These are phyloP conservation scores for Bombus balteatus DNA, from an alignment of 1,140 invertebrate species.

Conservation along the genomic window DNA sequence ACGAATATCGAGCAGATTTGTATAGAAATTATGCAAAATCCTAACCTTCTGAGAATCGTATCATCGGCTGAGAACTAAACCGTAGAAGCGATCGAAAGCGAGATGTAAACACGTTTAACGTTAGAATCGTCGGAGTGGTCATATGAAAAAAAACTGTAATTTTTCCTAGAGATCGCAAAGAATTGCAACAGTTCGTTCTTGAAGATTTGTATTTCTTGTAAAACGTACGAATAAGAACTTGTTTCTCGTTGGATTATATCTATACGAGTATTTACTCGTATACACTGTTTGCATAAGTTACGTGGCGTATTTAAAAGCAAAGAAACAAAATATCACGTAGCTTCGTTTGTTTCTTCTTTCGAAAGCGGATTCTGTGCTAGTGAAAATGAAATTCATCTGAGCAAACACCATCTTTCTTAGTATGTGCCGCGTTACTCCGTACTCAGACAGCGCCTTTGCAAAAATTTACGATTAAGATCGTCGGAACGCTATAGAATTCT, in stretches of 20 bases:
- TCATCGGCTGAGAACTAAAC: not conserved
- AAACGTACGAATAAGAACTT: too few species aligned
- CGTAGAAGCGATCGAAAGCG: not conserved
- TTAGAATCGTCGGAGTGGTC: not conserved
- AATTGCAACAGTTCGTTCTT: too few species aligned
- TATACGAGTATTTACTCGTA: too few species aligned
- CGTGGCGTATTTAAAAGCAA: too few species aligned
- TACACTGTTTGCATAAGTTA: too few species aligned
- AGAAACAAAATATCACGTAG: not conserved
- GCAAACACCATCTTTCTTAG: not conserved
- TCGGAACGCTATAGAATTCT: not conserved
- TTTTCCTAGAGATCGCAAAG: too few species aligned
- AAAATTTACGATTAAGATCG: not conserved
- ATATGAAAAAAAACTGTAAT: too few species aligned
- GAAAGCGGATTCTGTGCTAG: not conserved
- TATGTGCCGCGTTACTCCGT: too few species aligned
- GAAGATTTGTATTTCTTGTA: too few species aligned
- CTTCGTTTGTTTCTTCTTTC: not conserved
- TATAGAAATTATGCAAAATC: not conserved
- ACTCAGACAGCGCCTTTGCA: not conserved
- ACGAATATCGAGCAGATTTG: not conserved
- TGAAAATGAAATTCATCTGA: not conserved
- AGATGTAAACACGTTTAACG: not conserved
- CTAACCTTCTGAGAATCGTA: not conserved
- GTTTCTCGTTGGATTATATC: too few species aligned